A percentile compares a stretch with the other conserved stretches of the same genome.
These are phyloP conservation scores for Zaprionus gabonicus DNA, from an alignment of 1,140 invertebrate species.

Conservation along the genomic window DNA sequence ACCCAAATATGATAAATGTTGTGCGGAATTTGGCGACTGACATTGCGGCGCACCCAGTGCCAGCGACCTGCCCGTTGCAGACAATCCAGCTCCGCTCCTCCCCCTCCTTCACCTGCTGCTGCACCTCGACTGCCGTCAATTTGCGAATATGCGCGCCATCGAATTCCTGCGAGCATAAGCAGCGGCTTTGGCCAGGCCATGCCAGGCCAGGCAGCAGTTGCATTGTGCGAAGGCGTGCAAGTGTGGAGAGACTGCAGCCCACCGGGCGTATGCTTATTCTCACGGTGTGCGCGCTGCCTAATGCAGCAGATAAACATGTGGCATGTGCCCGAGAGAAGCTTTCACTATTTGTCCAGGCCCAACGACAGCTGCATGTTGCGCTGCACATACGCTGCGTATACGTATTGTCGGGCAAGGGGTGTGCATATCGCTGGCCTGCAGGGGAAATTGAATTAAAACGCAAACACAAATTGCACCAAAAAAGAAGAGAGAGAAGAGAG, in stretches of 20 bases:
- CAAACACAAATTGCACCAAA: constrained; percentile 25
- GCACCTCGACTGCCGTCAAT: constrained; percentile 41
- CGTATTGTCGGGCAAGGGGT: constrained; percentile 3
- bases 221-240: constrained; percentile 43
- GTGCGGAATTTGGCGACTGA: constrained; percentile 64
- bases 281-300: constrained; percentile 26
- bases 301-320: constrained; percentile 74
- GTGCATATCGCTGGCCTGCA: constrained; percentile 3
- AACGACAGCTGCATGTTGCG: constrained; percentile 10
- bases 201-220: constrained; percentile 14
- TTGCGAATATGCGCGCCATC: constrained; percentile 73
- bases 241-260: background rate
- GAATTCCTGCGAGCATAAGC: constrained; percentile 48
- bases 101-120: background rate
- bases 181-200: constrained; percentile 26
- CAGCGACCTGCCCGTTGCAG: constrained; percentile 21
- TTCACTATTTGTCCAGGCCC: constrained; percentile 61
- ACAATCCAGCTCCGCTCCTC: background rate
- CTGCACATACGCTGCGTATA: constrained; percentile 20
- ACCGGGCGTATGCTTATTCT: background rate
- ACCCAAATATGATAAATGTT: constrained; percentile 79
- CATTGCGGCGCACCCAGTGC: constrained; percentile 20
- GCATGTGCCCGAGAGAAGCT: constrained; percentile 67
- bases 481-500: background rate
- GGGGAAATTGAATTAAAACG: constrained; percentile 40